Evolutionary conservation across 2,888 invertebrate species (phyloP), one percentile per base, ranked within the genome.

Genomic region (Drosophila phalerata): DNA sequence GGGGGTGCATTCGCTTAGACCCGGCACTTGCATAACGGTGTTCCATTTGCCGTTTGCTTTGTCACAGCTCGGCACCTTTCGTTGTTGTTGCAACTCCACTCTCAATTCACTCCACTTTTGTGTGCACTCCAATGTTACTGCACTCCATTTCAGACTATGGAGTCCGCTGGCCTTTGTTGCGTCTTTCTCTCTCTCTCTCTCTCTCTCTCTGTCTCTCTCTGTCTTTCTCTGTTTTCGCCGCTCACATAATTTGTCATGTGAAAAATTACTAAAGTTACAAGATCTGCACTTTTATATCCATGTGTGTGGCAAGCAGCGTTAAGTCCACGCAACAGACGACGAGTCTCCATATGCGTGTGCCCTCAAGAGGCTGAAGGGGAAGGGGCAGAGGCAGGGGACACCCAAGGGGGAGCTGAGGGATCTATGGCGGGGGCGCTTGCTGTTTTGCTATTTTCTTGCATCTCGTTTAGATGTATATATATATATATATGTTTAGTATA

Each of bases 231-330:
- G 75, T 62, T 53, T 62, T 68, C 69, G 69, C 69, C 78, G 81
- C 83, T 88, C 87, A 88, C 79, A 90, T 90, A 90, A 90, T 90
- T 90, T 90, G 90, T 90, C 89, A 90, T 90, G 90, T 90, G 89
- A 90, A 87, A 90, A 90, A 90, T 90, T 90, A 89, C 89, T 89
- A 86, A 81, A 90, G 90, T 87, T 89, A 86, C 87, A 86, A 89
- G 88, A 84, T 85, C 84, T 85, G 84, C 88, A 87, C 84, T 87
- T 85, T 85, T 85, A 85, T 77, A 62, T 77, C 65, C 63, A 73
- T 72, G 83, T 66, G 58, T 62, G 45, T 73, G 63, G 62, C 68
- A 60, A 51, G 77, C 61, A 69, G 78, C 82, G 72, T 64, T 74
- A 69, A 72, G 77, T 76, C 64, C 73, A 72, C 68, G 68, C 73